These are phyloP conservation scores for Eretmodus cyanostictus DNA, from an alignment of 2,113 vertebrate genomes.

Conservation along the genomic window DNA sequence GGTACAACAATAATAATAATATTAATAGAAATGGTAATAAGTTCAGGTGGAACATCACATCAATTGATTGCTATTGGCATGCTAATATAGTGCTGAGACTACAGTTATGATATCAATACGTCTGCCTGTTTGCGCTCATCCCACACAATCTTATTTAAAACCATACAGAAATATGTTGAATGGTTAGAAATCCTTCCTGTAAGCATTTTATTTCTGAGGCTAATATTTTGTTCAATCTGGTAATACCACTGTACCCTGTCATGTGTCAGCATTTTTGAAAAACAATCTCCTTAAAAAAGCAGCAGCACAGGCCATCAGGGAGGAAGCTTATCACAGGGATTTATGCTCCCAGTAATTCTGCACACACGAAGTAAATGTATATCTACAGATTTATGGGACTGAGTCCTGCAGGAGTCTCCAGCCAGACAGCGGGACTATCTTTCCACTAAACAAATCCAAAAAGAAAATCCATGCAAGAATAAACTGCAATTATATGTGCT, in stretches of 20 bases:
- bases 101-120: not conserved
- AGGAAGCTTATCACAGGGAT: constrained; percentile 12
- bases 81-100: not conserved
- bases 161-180: not conserved
- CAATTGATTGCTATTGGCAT: not conserved
- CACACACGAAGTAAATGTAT: constrained; percentile 10
- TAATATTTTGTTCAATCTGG: not conserved
- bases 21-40: not conserved
- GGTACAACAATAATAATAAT: not conserved
- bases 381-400: constrained; percentile 24
- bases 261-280: not conserved
- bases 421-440: not conserved
- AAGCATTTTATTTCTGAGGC: not conserved
- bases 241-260: not conserved
- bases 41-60: not conserved
- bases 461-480: not conserved
- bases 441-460: not conserved
- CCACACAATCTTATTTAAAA: not conserved
- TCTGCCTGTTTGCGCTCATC: not conserved
- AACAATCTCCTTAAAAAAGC: not conserved
- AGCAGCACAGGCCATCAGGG: not conserved
- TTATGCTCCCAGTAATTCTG: constrained; percentile 1
- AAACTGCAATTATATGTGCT: not conserved
- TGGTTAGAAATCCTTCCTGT: not conserved
- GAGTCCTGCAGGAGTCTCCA: not conserved